These are phyloP conservation scores for Drosophila niveifrons DNA, from an alignment of 2,888 invertebrate genomes.

Conservation along the genomic window DNA sequence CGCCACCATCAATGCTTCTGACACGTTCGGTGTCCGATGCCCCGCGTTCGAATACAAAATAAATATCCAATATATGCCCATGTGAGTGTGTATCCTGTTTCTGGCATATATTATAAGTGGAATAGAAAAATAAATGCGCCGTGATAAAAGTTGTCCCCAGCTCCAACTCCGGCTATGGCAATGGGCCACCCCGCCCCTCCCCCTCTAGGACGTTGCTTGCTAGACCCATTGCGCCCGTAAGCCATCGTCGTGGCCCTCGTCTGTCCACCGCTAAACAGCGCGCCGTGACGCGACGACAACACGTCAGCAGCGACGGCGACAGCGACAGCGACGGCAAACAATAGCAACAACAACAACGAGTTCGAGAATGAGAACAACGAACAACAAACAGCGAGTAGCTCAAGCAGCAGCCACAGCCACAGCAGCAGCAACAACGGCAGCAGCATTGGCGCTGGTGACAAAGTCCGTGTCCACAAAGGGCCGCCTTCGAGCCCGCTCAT, in stretches of 20 bases:
- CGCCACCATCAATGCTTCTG: slow-evolving; percentile 56
- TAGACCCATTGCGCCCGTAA: slow-evolving; percentile 44
- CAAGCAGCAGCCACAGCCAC: slow-evolving; percentile 39
- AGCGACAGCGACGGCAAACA: slow-evolving; percentile 57
- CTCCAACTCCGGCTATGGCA: slow-evolving; percentile 29
- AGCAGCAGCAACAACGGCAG: slow-evolving; percentile 41
- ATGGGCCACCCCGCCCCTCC: slow-evolving; percentile 7
- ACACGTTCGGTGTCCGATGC: slow-evolving; percentile 72
- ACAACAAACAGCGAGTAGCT: slow-evolving; percentile 46
- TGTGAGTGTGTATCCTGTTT: slow-evolving; percentile 82
- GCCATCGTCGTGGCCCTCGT: slow-evolving; percentile 49
- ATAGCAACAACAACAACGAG: slow-evolving; percentile 61
- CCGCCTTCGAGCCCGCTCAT: slow-evolving; percentile 67
- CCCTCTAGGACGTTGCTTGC: slow-evolving; percentile 36
- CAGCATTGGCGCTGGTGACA: slow-evolving; percentile 52
- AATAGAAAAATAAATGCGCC: slow-evolving; percentile 83
- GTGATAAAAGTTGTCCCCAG: slow-evolving; percentile 78
- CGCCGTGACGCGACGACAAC: slow-evolving; percentile 74
- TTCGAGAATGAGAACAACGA: slow-evolving; percentile 23
- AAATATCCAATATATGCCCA: slow-evolving; percentile 81
- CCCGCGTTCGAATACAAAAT: slow-evolving; percentile 80
- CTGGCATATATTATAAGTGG: slow-evolving; percentile 84
- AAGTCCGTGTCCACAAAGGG: slow-evolving; percentile 73
- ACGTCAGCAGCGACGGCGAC: slow-evolving; percentile 77
- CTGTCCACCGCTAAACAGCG: slow-evolving; percentile 67